Base-by-base conservation (phyloP, 1,140 invertebrate genomes). In the Cephus cinctus region DNA sequence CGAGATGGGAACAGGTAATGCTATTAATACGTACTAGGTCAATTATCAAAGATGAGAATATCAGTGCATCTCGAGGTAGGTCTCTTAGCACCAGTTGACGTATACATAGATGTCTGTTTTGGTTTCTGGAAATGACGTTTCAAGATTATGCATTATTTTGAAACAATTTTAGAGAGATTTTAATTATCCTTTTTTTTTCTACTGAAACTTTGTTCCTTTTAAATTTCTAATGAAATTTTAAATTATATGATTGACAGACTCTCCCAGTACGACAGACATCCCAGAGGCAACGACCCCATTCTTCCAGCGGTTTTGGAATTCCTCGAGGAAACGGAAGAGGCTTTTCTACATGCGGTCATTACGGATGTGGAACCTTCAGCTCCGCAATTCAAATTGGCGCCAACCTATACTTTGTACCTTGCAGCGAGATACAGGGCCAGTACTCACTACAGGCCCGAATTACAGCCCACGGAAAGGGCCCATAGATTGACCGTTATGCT, bases 371-470 rank as follows among this genome's bases (percentile, higher is more conserved):
- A 96, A 73, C 90, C 90, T 16, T 86, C 86, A 57, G 83, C 85
- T 36, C 87, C 88, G 14, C 87, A 88, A 44, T 92, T 92, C 73
- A 90, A 90, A 71, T 78, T 98, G 31, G 91, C 94, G 1, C 94
- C 95, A 1, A 94, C 95, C 4, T 98, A 98, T 71, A 92, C 93
- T 0, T 81, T 98, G 2, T 98, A 98, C 72, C 81, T 98, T 64
- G 93, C 91, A 53, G 90, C 92, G 30, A 83, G 90, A 62, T 95
- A 95, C 69, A 83, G 94, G 32, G 92, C 95, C 11, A 95, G 93
- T 9, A 95, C 92, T 0, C 91, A 94, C 67, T 96, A 96, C 71
- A 82, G 92, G 59, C 92, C 93, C 1, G 94, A 97, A 64, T 77
- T 96, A 22, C 89, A 89, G 55, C 93, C 94, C 5, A 89, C 88